phyloP scores from a whole-genome alignment of 1,140 invertebrate genomes.

The Mycetomoellerius zeteki region DNA sequence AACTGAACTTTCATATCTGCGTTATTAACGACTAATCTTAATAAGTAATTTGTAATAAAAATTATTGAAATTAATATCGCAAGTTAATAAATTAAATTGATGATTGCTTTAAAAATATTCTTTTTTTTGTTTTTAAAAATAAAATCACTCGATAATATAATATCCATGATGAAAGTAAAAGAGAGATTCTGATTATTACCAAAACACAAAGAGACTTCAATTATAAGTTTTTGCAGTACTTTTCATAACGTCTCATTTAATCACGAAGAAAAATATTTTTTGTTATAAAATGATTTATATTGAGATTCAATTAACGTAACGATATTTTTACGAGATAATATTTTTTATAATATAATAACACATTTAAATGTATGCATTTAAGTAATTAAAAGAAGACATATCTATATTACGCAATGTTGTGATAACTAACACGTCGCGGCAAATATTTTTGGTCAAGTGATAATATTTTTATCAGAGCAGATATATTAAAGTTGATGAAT shows the following conservation, averaged over 20 bases:
- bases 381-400: not conserved
- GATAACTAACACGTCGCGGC: not conserved
- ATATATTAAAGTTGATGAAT: not conserved
- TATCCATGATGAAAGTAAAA: constrained; percentile 1
- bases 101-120: not conserved
- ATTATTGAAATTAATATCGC: not conserved
- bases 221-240: not conserved
- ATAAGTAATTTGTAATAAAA: not conserved
- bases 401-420: not conserved
- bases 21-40: not conserved
- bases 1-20: not conserved
- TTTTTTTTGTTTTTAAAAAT: constrained; percentile 25
- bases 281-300: not conserved
- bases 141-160: not conserved
- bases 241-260: not conserved
- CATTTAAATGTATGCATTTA: not conserved
- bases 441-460: not conserved
- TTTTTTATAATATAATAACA: constrained; percentile 11
- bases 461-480: constrained; percentile 19
- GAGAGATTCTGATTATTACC: not conserved
- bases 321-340: not conserved
- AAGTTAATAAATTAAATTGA: not conserved
- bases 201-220: not conserved
- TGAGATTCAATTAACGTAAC: not conserved
- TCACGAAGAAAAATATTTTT: not conserved